Conservation (phyloP, 2,888 invertebrate species). For the Clistopyga incitator region DNA sequence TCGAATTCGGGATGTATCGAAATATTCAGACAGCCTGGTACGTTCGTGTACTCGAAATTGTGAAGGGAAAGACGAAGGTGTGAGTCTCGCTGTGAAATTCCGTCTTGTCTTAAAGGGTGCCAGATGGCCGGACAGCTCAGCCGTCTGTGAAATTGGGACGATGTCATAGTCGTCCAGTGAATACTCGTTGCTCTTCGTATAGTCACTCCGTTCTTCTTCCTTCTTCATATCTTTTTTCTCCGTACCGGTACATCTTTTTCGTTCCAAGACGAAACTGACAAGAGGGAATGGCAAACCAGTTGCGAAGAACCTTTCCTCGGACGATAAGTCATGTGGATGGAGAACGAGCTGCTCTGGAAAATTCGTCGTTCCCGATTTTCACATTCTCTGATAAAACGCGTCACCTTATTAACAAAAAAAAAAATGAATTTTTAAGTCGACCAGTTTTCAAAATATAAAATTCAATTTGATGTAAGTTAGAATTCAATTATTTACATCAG, state of each 20-base stretch:
- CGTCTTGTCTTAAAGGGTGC: conserved; percentile 76
- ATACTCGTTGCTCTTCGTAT: conserved; percentile 10
- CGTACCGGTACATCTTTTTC: background rate
- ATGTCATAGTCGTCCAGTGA: conserved; percentile 22
- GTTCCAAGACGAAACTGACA: background rate
- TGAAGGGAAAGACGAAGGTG: conserved; percentile 25
- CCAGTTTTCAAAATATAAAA: no score
- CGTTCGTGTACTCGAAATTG: background rate
- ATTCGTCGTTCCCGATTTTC: background rate
- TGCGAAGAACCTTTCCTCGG: background rate
- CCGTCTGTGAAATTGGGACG: conserved; percentile 78
- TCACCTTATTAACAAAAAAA: background rate
- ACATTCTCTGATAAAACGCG: background rate
- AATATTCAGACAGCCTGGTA: background rate
- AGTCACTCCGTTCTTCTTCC: background rate
- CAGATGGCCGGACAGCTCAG: conserved; percentile 80
- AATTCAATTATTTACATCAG: background rate
- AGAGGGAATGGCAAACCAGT: conserved; percentile 10
- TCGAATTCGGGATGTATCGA: background rate
- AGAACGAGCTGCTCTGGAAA: background rate
- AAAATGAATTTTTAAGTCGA: no score
- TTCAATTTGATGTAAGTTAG: no score
- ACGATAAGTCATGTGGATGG: background rate
- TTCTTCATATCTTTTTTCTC: background rate
- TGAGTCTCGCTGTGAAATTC: conserved; percentile 64